Evolutionary conservation across 2,113 vertebrate genomes (phyloP).

Genomic region (Pogona vitticeps): DNA sequence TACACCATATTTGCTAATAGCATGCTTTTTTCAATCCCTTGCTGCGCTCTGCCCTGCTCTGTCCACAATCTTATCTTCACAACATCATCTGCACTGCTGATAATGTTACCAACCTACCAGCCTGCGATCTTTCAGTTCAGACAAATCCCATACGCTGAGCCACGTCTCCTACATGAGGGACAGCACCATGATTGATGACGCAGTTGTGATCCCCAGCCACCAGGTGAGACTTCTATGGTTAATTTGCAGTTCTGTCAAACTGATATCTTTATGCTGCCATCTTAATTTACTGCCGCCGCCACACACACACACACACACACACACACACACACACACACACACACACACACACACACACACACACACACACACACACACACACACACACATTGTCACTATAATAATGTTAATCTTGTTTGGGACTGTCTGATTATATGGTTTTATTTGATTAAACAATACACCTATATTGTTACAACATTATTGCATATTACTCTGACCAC

Average conservation of each 20-base stretch:
- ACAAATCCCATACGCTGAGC: constrained; percentile 93
- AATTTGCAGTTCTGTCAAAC: accelerated
- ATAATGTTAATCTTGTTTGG: neutral
- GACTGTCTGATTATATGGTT: neutral
- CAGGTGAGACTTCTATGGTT: constrained; percentile 78
- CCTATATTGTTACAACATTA: no score
- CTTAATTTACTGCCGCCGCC: neutral
- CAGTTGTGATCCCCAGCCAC: constrained; percentile 82
- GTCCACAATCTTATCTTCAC: constrained; percentile 71
- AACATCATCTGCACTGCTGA: constrained; percentile 69
- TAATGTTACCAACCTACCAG: constrained; percentile 77
- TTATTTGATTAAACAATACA: no score
- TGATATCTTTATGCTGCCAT: neutral
- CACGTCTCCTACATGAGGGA: constrained; percentile 90
- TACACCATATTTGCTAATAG: constrained; percentile 77
- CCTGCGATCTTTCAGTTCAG: constrained; percentile 89
- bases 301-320: no score
- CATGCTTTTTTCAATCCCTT: constrained; percentile 78
- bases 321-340: no score
- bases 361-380: no score
- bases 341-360: no score
- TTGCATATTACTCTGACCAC: no score
- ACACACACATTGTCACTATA: no score
- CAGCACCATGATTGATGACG: constrained; percentile 87
- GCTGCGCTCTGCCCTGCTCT: constrained; percentile 61